These are phyloP conservation scores for Odontesthes bonariensis DNA, from an alignment of 2,113 vertebrate genomes.

Conservation along the genomic window DNA sequence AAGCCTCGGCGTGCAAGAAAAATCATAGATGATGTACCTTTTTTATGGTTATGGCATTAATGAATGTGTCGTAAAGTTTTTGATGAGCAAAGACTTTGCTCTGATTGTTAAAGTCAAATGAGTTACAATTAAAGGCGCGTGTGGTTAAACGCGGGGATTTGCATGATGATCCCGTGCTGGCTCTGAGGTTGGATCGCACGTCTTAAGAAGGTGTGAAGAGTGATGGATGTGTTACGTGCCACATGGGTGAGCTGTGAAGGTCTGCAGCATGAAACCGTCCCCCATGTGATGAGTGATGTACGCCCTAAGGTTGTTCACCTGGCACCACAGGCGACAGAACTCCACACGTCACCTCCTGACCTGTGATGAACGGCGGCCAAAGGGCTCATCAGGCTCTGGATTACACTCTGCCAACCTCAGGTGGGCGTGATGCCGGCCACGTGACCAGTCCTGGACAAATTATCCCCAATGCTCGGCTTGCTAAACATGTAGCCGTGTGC, in stretches of 20 bases:
- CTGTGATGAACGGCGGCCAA: constrained; percentile 32
- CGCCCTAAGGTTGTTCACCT: constrained; percentile 5
- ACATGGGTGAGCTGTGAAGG: constrained; percentile 49
- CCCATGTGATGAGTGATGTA: constrained; percentile 4
- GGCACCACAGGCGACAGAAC: neutral
- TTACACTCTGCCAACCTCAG: neutral
- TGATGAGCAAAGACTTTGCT: neutral
- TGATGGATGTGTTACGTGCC: constrained; percentile 50
- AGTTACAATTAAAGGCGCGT: constrained; percentile 22
- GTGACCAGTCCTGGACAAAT: constrained; percentile 3
- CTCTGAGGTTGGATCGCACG: neutral
- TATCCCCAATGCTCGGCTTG: neutral
- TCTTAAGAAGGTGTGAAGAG: neutral
- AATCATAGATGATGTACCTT: neutral
- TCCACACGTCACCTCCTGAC: constrained; percentile 39
- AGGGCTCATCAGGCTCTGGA: neutral
- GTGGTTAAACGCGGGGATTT: constrained; percentile 15
- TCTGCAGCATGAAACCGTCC: neutral
- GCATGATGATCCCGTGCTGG: neutral
- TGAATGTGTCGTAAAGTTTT: neutral
- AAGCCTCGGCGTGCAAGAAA: neutral
- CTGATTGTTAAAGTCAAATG: constrained; percentile 2
- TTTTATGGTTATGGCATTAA: accelerated
- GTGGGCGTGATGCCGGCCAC: neutral
- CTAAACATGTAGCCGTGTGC: neutral